Evolutionary conservation across 2,797 vertebrate genomes (phyloP).

Genomic region (Gephyroberyx darwinii): DNA sequence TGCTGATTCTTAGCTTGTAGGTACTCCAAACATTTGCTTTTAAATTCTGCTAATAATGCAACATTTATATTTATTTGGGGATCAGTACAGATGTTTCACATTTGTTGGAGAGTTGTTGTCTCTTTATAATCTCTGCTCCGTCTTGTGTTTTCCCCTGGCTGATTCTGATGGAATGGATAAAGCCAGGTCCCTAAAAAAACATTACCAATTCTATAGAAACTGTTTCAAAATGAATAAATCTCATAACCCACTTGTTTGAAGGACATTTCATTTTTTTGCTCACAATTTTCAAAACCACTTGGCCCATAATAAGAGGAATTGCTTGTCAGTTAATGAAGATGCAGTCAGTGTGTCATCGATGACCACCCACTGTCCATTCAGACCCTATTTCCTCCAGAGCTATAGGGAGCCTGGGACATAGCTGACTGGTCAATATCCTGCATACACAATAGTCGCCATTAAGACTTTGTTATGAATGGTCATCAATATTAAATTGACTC

Average conservation of each 20-base stretch:
- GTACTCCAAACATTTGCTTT: background rate
- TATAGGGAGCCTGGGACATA: constrained; percentile 32
- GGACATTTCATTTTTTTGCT: constrained; percentile 16
- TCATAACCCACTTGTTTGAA: constrained; percentile 18
- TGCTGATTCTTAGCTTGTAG: background rate
- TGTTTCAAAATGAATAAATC: constrained; percentile 45
- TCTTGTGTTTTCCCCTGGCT: constrained; percentile 21
- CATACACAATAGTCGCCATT: constrained; percentile 47
- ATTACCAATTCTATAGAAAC: constrained; percentile 44
- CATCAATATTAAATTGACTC: constrained; percentile 44
- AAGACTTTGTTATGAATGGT: constrained; percentile 54
- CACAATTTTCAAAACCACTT: constrained; percentile 39
- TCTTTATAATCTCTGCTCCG: constrained; percentile 25
- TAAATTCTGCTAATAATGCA: background rate
- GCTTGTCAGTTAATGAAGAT: constrained; percentile 51
- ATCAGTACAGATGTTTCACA: constrained; percentile 52
- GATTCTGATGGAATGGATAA: constrained; percentile 45
- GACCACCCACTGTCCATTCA: constrained; percentile 40
- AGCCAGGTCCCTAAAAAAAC: constrained; percentile 36
- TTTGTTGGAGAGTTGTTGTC: constrained; percentile 23
- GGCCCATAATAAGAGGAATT: constrained; percentile 25
- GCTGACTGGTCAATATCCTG: constrained; percentile 61
- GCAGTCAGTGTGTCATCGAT: constrained; percentile 37
- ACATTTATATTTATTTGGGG: constrained; percentile 30
- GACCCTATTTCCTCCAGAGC: constrained; percentile 30